A percentile compares a stretch with the other conserved stretches of the same genome.
These are phyloP conservation scores for Pogonocichla stellata DNA, from an alignment of 2,113 vertebrate species.

Conservation along the genomic window DNA sequence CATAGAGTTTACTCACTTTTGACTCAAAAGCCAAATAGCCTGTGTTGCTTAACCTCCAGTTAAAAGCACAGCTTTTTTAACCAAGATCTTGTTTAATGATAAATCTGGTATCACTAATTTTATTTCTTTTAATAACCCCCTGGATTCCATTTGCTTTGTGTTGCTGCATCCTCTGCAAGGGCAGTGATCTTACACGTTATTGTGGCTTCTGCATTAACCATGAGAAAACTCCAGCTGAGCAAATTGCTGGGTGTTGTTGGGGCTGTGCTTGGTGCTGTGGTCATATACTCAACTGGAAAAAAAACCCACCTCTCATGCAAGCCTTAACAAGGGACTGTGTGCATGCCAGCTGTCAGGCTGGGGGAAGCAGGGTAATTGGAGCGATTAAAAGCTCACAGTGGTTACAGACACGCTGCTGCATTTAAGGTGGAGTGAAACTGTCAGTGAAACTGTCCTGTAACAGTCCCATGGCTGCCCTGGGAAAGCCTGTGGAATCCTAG, in stretches of 20 bases:
- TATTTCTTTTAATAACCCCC: neutral
- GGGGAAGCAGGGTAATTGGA: conserved; percentile 36
- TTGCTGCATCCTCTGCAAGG: neutral
- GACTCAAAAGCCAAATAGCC: neutral
- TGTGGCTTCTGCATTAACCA: neutral
- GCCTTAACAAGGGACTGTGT: neutral
- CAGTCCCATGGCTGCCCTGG: neutral
- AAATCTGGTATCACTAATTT: neutral
- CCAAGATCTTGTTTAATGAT: neutral
- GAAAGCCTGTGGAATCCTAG: neutral
- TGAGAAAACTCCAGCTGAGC: conserved; percentile 15
- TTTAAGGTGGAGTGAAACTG: conserved; percentile 46
- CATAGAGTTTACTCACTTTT: neutral
- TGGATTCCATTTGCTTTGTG: neutral
- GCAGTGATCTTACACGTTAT: neutral
- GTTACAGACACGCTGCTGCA: neutral
- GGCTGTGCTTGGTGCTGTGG: neutral
- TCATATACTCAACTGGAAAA: neutral
- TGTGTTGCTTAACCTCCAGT: neutral
- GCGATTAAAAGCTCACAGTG: conserved; percentile 52
- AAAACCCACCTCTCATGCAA: neutral
- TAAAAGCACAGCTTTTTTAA: neutral
- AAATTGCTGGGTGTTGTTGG: conserved; percentile 6
- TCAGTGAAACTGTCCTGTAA: neutral
- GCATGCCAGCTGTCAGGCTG: conserved; percentile 39